Base-by-base conservation (phyloP, 1,140 invertebrate genomes). In the Drosophila micromelanica region DNA sequence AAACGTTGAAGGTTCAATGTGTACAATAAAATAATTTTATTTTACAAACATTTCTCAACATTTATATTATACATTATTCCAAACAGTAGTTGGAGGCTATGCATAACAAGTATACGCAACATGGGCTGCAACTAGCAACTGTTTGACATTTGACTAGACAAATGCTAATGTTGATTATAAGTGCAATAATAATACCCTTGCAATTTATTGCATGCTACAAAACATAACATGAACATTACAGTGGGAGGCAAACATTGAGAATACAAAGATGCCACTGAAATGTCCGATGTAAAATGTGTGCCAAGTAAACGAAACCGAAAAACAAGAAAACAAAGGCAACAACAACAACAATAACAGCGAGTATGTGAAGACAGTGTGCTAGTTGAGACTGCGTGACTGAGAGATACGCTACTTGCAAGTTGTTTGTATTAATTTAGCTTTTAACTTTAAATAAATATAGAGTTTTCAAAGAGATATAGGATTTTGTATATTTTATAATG, bases 251-350 rank as follows among this genome's bases (percentile, higher is more conserved):
- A 48, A 49, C 30, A 38, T 7, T 54, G 37, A 37, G 5, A 13
- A 59, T 27, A 42, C 8, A 51, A 54, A 9, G 42, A 54, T 72
- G 73, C 68, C 82, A 86, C 78, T 86, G 78, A 73, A 75, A 79
- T 80, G 73, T 51, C 70, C 43, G 48, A 59, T 69, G 48, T 23
- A 59, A 74, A 60, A 78, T 79, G 62, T 81, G 68, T 87, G 82
- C 78, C 82, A 86, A 86, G 81, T 78, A 76, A 81, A 86, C 72
- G 11, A 40, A 38, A 54, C 57, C 35, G 43, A 61, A 52, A 68
- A 55, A 55, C 61, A 65, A 68, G 8, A 38, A 48, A 52, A 49
- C 17, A 57, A 54, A 35, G 38, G 11, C 54, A 45, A 52, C 15
- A 30, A 43, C 15, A 30, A 43, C 9, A 46, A 23, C 13, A 48